phyloP scores from a whole-genome alignment of 2,113 vertebrate species.

The Callipepla squamata region DNA sequence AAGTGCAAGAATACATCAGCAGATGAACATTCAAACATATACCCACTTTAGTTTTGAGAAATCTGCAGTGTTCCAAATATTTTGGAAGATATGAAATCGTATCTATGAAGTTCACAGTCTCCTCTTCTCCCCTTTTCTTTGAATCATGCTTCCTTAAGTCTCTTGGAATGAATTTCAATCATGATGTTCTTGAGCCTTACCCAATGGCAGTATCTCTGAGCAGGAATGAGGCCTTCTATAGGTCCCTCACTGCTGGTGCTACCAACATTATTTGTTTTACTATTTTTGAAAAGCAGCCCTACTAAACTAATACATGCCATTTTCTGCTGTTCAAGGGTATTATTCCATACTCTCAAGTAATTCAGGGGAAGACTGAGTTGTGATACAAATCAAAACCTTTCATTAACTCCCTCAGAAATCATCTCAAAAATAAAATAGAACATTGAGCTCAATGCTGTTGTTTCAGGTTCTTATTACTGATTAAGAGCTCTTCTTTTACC shows the following conservation, averaged over 20 bases:
- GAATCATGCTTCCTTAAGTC: background rate
- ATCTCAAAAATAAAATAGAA: background rate
- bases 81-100: background rate
- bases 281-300: background rate
- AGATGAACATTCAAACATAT: background rate
- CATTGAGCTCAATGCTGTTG: background rate
- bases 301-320: background rate
- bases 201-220: background rate
- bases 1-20: background rate
- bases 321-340: background rate
- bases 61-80: background rate
- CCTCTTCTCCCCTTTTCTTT: background rate
- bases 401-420: background rate
- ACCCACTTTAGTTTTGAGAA: background rate
- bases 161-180: background rate
- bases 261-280: background rate
- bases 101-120: background rate
- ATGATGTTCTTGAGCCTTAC: background rate
- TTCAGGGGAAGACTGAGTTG: background rate
- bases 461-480: background rate
- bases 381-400: background rate
- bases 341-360: background rate
- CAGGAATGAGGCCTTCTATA: background rate
- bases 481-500: slow-evolving; percentile 10
- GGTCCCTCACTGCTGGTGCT: background rate